These are phyloP conservation scores for Stenodera caucasica DNA, from an alignment of 2,888 invertebrate genomes.

Conservation along the genomic window DNA sequence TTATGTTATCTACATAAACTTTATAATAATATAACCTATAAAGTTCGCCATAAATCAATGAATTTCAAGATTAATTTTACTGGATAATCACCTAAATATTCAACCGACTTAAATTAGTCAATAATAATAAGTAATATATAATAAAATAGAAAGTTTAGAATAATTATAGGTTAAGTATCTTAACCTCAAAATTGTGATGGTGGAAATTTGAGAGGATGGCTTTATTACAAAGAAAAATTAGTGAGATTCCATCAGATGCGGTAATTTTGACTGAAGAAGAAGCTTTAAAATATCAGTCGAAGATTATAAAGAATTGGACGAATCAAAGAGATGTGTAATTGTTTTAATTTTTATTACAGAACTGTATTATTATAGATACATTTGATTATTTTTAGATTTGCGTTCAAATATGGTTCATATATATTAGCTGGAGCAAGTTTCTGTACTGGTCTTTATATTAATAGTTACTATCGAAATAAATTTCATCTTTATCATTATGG, in stretches of 20 bases:
- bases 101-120: no score
- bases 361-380: slow-evolving; percentile 19
- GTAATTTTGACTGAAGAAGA: slow-evolving; percentile 61
- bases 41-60: no score
- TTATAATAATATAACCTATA: no score
- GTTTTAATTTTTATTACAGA: slow-evolving; percentile 17
- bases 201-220: slow-evolving; percentile 58
- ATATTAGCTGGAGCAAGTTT: slow-evolving; percentile 60
- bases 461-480: slow-evolving; percentile 64
- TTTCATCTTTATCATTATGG: slow-evolving; percentile 65
- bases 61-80: no score
- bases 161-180: neutral
- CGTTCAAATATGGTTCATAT: slow-evolving; percentile 58
- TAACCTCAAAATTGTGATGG: slow-evolving; percentile 7
- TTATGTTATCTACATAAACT: neutral
- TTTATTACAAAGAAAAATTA: slow-evolving; percentile 55
- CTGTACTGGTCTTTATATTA: slow-evolving; percentile 63
- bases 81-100: no score
- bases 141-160: no score
- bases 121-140: no score
- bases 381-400: slow-evolving; percentile 55
- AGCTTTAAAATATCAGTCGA: slow-evolving; percentile 64
- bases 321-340: slow-evolving; percentile 64
- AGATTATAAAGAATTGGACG: slow-evolving; percentile 64
- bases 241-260: slow-evolving; percentile 64